Evolutionary conservation across 2,113 vertebrate species (phyloP).

Genomic region (Grammomys surdaster): DNA sequence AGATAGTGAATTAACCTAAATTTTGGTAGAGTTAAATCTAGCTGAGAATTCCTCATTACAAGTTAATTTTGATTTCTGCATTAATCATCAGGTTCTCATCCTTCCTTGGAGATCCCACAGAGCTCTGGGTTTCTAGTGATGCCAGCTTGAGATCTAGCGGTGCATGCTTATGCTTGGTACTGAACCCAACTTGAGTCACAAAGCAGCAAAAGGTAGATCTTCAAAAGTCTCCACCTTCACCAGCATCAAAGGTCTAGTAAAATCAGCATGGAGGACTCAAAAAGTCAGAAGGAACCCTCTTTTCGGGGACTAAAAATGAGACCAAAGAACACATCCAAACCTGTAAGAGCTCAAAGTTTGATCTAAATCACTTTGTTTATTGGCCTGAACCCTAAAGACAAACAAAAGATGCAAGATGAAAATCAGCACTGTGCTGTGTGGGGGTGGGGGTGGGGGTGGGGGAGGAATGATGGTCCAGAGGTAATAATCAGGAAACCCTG

Average conservation of each 20-base stretch:
- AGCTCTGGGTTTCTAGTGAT: neutral
- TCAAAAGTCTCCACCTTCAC: constrained; percentile 26
- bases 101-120: neutral
- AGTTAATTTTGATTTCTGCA: neutral
- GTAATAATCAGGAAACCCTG: neutral
- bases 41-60: neutral
- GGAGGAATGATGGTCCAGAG: neutral
- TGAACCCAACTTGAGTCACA: constrained; percentile 13
- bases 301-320: constrained; percentile 24
- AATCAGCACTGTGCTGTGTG: neutral
- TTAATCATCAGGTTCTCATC: neutral
- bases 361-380: constrained; percentile 61
- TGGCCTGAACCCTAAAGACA: constrained; percentile 63
- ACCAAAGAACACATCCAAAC: constrained; percentile 56
- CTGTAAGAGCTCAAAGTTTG: neutral
- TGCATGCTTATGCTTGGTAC: neutral
- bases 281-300: constrained; percentile 38
- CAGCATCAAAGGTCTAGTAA: constrained; percentile 41
- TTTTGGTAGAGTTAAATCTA: neutral
- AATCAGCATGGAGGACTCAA: constrained; percentile 49
- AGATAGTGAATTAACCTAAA: neutral
- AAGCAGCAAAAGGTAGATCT: constrained; percentile 46
- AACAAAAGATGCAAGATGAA: constrained; percentile 61
- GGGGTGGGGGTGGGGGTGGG: neutral
- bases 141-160: constrained; percentile 5